These are phyloP conservation scores for Catalaphyllia jardinei DNA, from an alignment of 64 coral and sea anemone genomes.

Conservation along the genomic window DNA sequence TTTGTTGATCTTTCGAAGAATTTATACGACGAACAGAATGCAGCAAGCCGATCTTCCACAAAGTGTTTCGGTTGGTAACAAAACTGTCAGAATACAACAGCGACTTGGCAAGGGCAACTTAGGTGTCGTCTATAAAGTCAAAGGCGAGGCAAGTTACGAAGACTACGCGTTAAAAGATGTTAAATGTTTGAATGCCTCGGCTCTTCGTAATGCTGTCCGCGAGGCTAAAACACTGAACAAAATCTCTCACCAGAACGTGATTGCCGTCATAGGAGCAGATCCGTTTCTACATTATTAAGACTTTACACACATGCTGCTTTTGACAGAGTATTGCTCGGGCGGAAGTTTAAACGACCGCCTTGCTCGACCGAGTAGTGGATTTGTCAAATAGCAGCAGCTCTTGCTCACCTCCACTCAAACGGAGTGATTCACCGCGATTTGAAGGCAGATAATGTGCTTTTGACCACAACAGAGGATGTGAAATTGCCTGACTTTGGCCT, in stretches of 20 bases:
- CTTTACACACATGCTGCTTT: constrained; percentile 17
- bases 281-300: not conserved
- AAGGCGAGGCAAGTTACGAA: not conserved
- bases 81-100: not conserved
- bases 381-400: constrained; percentile 15
- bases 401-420: constrained; percentile 42
- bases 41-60: not conserved
- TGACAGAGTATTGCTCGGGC: constrained; percentile 58
- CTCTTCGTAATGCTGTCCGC: not conserved
- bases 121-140: not conserved
- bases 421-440: constrained; percentile 62
- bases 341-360: constrained; percentile 61
- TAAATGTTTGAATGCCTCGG: not conserved
- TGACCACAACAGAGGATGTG: too few species aligned
- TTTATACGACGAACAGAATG: not conserved
- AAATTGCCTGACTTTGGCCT: too few species aligned
- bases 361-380: constrained; percentile 45
- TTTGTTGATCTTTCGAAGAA: too few species aligned
- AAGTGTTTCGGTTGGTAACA: not conserved
- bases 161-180: constrained; percentile 27
- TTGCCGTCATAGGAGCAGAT: not conserved
- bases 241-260: constrained; percentile 14
- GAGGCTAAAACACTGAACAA: constrained; percentile 15
- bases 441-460: constrained; percentile 63
- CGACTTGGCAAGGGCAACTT: not conserved